phyloP scores from a whole-genome alignment of 2,113 vertebrate genomes.

The Phocoena phocoena region DNA sequence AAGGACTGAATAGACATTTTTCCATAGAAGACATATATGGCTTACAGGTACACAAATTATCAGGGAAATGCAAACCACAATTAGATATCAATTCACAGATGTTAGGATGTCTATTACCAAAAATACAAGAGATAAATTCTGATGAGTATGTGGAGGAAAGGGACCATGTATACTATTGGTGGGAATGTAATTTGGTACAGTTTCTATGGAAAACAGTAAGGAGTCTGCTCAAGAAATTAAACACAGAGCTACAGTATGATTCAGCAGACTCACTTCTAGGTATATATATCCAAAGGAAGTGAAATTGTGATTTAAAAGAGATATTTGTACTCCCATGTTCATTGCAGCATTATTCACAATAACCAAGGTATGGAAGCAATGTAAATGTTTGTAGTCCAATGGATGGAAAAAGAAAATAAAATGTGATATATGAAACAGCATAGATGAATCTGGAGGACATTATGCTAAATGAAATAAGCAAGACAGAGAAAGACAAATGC shows the following conservation, averaged over 20 bases:
- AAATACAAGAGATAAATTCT: background rate
- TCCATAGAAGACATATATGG: background rate
- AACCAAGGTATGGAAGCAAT: background rate
- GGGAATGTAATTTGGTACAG: background rate
- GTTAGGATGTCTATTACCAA: background rate
- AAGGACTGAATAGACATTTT: background rate
- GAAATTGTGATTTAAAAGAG: background rate
- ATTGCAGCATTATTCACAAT: background rate
- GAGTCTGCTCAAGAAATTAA: background rate
- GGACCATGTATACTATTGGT: background rate
- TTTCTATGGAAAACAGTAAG: background rate
- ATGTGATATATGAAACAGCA: background rate
- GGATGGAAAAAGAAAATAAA: background rate
- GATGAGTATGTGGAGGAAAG: background rate
- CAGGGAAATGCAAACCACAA: background rate
- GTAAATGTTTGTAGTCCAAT: background rate
- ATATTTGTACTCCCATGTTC: background rate
- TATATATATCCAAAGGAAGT: background rate
- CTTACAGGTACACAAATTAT: background rate
- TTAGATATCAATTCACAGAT: background rate
- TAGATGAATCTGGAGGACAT: background rate
- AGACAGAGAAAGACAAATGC: background rate
- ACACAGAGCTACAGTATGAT: background rate
- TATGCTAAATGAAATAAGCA: background rate
- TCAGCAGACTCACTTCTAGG: background rate